These are phyloP conservation scores for Dolichopus griseipennis DNA, from an alignment of 2,888 invertebrate genomes.

Conservation along the genomic window DNA sequence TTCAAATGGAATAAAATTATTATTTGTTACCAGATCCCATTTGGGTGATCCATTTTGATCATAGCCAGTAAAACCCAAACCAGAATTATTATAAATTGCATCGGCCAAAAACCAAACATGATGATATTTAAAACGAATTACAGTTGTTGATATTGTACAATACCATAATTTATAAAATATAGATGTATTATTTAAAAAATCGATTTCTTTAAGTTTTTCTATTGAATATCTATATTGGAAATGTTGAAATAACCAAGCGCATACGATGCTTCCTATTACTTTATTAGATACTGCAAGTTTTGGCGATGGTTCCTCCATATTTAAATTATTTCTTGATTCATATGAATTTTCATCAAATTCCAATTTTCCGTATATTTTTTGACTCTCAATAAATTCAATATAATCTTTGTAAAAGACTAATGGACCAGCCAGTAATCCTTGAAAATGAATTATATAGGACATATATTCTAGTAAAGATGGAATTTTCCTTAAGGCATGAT, in stretches of 20 bases:
- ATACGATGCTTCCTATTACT: constrained; percentile 58
- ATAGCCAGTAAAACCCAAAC: constrained; percentile 80
- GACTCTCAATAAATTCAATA: constrained; percentile 80
- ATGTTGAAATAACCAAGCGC: constrained; percentile 62
- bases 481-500: constrained; percentile 55
- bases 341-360: constrained; percentile 43
- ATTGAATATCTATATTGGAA: constrained; percentile 65
- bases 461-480: constrained; percentile 82
- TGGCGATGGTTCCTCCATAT: constrained; percentile 62
- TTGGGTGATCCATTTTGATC: constrained; percentile 62
- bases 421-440: constrained; percentile 91
- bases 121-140: constrained; percentile 87
- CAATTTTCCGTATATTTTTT: constrained; percentile 44
- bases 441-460: constrained; percentile 86
- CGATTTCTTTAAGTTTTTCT: constrained; percentile 57
- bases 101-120: constrained; percentile 96
- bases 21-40: constrained; percentile 92
- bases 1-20: constrained; percentile 80
- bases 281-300: constrained; percentile 62
- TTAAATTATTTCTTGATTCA: constrained; percentile 43
- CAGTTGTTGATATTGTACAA: constrained; percentile 63
- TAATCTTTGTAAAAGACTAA: constrained; percentile 91
- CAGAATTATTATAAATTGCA: constrained; percentile 89
- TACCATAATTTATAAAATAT: constrained; percentile 63
- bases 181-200: constrained; percentile 53